phyloP scores from a whole-genome alignment of 2,113 vertebrate species.

The Cottus gobio region DNA sequence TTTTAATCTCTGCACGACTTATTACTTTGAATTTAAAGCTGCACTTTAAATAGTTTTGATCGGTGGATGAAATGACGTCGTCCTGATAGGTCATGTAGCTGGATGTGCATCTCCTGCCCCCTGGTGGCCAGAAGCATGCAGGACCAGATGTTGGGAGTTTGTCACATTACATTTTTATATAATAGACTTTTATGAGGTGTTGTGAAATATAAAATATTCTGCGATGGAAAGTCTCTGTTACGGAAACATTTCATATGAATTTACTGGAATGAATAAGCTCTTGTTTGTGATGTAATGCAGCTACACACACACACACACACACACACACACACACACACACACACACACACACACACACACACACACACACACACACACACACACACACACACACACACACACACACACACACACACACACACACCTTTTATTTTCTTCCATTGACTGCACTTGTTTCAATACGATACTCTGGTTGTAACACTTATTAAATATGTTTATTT shows the following conservation, averaged over 20 bases:
- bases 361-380: background rate
- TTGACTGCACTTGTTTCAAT: constrained; percentile 48
- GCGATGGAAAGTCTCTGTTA: background rate
- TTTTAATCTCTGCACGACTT: constrained; percentile 1
- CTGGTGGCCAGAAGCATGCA: constrained; percentile 25
- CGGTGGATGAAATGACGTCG: too few species aligned
- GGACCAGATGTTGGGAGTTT: background rate
- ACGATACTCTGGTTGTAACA: background rate
- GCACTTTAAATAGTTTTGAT: too few species aligned
- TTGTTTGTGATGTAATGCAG: constrained; percentile 18
- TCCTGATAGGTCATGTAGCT: background rate
- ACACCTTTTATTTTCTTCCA: background rate
- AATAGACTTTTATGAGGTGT: background rate
- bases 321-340: background rate
- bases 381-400: background rate
- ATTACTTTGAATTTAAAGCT: constrained; percentile 46
- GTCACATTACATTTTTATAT: background rate
- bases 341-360: background rate
- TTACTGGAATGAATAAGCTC: constrained; percentile 1
- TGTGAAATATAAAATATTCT: constrained; percentile 3
- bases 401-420: background rate
- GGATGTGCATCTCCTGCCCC: constrained; percentile 14
- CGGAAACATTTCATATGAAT: background rate
- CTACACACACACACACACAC: background rate
- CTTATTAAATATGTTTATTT: constrained; percentile 10